phyloP scores from a whole-genome alignment of 2,888 invertebrate species.

The Catocala fraxini region DNA sequence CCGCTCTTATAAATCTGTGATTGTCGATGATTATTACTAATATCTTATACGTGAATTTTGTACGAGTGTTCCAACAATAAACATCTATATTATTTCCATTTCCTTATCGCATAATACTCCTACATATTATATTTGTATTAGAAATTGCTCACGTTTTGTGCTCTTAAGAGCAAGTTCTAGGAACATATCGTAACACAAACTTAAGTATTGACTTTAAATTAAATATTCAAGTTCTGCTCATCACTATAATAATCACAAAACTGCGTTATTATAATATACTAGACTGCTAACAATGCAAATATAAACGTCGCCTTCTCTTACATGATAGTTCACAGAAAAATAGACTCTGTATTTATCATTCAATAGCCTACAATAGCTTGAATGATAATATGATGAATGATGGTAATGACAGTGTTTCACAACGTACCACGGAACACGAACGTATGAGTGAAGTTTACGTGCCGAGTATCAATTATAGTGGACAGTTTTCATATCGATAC shows the following conservation, averaged over 20 bases:
- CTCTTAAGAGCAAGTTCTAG: no score
- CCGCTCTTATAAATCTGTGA: conserved; percentile 13
- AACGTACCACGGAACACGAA: conserved; percentile 19
- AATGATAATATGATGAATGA: neutral
- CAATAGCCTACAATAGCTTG: conserved; percentile 5
- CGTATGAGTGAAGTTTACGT: conserved; percentile 17
- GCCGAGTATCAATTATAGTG: conserved; percentile 23
- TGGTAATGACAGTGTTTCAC: conserved; percentile 5
- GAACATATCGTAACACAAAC: no score
- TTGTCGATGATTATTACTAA: conserved; percentile 20
- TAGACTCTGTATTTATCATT: neutral
- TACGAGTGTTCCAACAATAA: conserved; percentile 2
- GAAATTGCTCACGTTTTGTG: neutral
- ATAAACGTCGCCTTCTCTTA: neutral
- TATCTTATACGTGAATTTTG: conserved; percentile 17
- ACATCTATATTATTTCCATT: conserved; percentile 21
- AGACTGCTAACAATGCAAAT: neutral
- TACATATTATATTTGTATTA: neutral
- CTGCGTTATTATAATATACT: neutral
- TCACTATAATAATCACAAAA: neutral
- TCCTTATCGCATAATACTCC: conserved; percentile 25
- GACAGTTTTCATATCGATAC: conserved; percentile 35
- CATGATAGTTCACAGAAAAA: neutral
- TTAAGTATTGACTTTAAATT: no score
- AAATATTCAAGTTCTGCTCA: no score